These are phyloP conservation scores for Belonocnema kinseyi DNA, from an alignment of 1,140 invertebrate species.

Conservation along the genomic window DNA sequence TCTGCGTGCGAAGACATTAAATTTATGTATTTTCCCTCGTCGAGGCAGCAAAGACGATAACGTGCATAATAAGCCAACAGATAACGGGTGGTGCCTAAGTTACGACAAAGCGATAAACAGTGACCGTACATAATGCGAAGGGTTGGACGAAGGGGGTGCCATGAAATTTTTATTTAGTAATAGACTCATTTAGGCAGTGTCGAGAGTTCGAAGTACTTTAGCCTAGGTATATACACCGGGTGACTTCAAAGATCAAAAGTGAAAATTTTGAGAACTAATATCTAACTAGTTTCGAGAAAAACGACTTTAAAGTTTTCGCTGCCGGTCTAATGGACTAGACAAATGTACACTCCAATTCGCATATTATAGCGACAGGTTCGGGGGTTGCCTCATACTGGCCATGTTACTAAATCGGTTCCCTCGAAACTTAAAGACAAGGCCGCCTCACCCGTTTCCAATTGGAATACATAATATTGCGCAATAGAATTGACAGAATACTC, in stretches of 20 bases:
- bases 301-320: too few species aligned
- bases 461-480: too few species aligned
- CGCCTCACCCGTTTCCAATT: too few species aligned
- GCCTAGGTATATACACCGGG: background rate
- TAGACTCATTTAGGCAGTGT: conserved; percentile 20
- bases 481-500: too few species aligned
- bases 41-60: conserved; percentile 58
- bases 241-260: background rate
- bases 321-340: too few species aligned
- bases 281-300: too few species aligned
- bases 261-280: too few species aligned
- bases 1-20: conserved; percentile 45
- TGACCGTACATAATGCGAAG: conserved; percentile 39
- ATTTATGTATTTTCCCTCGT: conserved; percentile 60
- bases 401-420: too few species aligned
- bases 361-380: too few species aligned
- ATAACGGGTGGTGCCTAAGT: conserved; percentile 61
- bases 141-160: conserved; percentile 44
- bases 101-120: conserved; percentile 57
- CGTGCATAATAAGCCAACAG: conserved; percentile 58
- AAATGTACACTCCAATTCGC: too few species aligned
- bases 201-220: conserved; percentile 40
- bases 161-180: conserved; percentile 41
- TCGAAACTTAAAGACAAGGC: too few species aligned
- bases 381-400: too few species aligned